phyloP scores from a whole-genome alignment of 2,113 vertebrate genomes.

The Myotis yumanensis region DNA sequence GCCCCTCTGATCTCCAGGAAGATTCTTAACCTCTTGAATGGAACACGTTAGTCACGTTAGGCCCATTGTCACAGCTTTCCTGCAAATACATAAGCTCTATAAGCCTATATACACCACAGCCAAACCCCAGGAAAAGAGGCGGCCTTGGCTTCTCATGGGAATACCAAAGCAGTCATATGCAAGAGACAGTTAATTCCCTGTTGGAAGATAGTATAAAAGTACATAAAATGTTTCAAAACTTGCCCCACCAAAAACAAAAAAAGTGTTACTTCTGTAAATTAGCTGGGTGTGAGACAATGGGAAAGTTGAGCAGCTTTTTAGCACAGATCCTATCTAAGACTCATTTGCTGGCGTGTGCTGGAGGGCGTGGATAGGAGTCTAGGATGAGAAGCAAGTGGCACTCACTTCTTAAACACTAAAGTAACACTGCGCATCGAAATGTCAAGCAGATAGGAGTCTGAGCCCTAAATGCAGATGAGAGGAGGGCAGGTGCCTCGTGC shows the following conservation, averaged over 20 bases:
- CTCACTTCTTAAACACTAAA: neutral
- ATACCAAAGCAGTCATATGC: neutral
- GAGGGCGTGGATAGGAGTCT: fast-evolving
- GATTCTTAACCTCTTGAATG: fast-evolving
- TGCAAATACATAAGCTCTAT: neutral
- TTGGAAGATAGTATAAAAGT: neutral
- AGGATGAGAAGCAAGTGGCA: neutral
- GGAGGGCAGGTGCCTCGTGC: neutral
- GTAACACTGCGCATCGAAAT: neutral
- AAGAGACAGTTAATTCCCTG: neutral
- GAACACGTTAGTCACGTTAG: fast-evolving
- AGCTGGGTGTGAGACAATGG: neutral
- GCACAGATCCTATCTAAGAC: neutral
- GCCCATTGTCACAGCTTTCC: neutral
- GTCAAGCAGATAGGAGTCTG: neutral
- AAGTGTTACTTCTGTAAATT: neutral
- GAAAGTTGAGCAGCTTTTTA: neutral
- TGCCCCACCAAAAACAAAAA: neutral
- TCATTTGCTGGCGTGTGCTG: neutral
- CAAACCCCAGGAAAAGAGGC: neutral
- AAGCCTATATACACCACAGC: fast-evolving
- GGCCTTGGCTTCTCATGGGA: neutral
- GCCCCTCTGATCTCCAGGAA: neutral
- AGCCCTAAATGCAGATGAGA: fast-evolving
- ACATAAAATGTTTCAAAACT: neutral